Base-by-base conservation (phyloP, 1,140 invertebrate genomes). In the Neodiprion fabricii region DNA sequence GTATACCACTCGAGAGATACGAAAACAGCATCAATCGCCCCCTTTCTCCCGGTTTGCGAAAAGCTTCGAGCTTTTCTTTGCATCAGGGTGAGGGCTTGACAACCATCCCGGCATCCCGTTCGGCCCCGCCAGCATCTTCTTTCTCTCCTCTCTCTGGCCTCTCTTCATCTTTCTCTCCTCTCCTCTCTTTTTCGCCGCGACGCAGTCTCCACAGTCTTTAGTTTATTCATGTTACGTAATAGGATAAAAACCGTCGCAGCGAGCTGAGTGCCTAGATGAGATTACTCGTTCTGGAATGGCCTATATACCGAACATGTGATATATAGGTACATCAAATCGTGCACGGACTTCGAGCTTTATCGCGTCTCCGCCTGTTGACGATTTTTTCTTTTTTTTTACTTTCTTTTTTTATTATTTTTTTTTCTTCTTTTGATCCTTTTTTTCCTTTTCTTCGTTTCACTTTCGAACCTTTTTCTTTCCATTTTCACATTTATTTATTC, bases 181-280 rank as follows among this genome's bases (percentile, higher is more conserved):
- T 14, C 9, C 47, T 7, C 72, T 66, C 69, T 70, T 48, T 70
- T 70, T 76, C 76, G 68, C 73, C 73, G 74, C 76, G 76, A 74
- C 75, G 77, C 75, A 70, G 73, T 78, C 81, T 85, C 79, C 82
- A 81, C 74, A 82, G 84, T 84, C 82, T 83, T 86, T 88, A 85
- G 83, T 87, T 88, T 88, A 88, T 88, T 87, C 86, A 88, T 87
- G 87, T 85, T 84, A 85, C 84, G 83, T 88, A 88, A 88, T 87
- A 86, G 86, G 86, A 88, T 88, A 87, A 88, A 88, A 88, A 87
- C 79, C 82, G 85, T 87, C 82, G 81, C 82, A 84, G 79, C 80
- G 79, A 85, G 81, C 79, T 79, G 82, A 87, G 83, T 87, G 82
- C 76, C 81, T 83, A 85, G 84, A 88, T 87, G 85, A 88, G 86